A percentile compares a stretch with the other conserved stretches of the same genome.
Evolutionary conservation across 2,797 vertebrate genomes (phyloP).

Genomic region (Anisognathus igniventris): DNA sequence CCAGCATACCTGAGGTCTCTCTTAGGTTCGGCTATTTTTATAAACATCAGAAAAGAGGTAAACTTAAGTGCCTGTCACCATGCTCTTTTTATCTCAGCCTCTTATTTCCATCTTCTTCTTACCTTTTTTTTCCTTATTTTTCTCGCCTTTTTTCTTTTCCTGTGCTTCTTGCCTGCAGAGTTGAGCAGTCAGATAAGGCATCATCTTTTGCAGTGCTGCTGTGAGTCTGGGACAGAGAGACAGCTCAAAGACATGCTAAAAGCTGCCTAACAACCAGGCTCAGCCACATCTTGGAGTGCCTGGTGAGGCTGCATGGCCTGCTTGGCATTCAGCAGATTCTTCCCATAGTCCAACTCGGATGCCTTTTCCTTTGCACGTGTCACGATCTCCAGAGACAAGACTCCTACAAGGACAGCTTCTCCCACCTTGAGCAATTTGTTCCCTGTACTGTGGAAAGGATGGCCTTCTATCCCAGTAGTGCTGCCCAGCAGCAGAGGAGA

Average conservation of each 20-base stretch:
- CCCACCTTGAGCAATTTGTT: not conserved
- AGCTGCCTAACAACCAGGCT: not conserved
- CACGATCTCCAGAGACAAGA: not conserved
- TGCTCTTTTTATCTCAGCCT: not conserved
- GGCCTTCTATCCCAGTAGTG: not conserved
- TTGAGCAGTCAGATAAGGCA: not conserved
- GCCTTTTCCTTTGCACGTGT: not conserved
- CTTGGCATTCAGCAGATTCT: not conserved
- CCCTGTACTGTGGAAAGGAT: not conserved
- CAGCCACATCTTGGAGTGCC: not conserved
- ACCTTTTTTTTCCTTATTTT: not conserved
- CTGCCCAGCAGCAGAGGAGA: not conserved
- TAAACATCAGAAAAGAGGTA: not conserved
- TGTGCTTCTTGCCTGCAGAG: not conserved
- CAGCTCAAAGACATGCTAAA: not conserved
- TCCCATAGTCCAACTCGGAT: not conserved
- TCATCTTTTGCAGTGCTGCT: not conserved
- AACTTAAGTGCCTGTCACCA: not conserved
- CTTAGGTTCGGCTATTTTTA: not conserved
- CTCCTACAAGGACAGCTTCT: accelerated
- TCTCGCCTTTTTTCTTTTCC: not conserved
- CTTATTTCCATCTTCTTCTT: not conserved
- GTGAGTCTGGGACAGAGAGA: not conserved
- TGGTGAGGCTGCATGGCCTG: not conserved
- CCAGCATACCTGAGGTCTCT: not conserved